Conservation (phyloP, 2,888 invertebrate species). For the Drosophila helvetica region DNA sequence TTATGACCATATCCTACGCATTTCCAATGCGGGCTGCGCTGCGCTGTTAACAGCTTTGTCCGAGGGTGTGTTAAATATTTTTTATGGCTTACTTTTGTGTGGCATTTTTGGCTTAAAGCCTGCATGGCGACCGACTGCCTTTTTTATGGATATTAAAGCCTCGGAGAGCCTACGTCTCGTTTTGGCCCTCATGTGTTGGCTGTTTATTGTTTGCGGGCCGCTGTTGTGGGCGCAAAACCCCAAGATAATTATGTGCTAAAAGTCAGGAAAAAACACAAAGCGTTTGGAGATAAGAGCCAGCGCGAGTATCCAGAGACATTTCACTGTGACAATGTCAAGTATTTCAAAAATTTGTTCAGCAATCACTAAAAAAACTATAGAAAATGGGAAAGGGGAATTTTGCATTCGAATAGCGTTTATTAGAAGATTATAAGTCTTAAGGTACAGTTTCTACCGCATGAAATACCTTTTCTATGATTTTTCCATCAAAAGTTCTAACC, state of each 20-base stretch:
- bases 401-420: not conserved
- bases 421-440: no score
- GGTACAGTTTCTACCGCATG: no score
- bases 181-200: constrained; percentile 43
- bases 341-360: constrained; percentile 10
- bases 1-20: constrained; percentile 74
- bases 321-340: constrained; percentile 14
- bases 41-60: constrained; percentile 74
- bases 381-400: not conserved
- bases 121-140: constrained; percentile 56
- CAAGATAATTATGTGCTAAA: constrained; percentile 67
- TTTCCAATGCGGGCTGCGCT: constrained; percentile 46
- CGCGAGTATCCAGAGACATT: constrained; percentile 21
- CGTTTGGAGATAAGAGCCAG: constrained; percentile 52
- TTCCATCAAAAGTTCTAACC: no score
- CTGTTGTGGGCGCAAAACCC: constrained; percentile 67
- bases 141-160: constrained; percentile 69
- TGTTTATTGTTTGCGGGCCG: constrained; percentile 35
- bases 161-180: constrained; percentile 35
- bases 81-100: constrained; percentile 72
- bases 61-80: constrained; percentile 76
- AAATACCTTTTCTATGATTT: no score
- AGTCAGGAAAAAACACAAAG: constrained; percentile 58
- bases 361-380: not conserved
- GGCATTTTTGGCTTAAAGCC: constrained; percentile 49